phyloP scores from a whole-genome alignment of 2,113 vertebrate genomes.

The Nestor notabilis region DNA sequence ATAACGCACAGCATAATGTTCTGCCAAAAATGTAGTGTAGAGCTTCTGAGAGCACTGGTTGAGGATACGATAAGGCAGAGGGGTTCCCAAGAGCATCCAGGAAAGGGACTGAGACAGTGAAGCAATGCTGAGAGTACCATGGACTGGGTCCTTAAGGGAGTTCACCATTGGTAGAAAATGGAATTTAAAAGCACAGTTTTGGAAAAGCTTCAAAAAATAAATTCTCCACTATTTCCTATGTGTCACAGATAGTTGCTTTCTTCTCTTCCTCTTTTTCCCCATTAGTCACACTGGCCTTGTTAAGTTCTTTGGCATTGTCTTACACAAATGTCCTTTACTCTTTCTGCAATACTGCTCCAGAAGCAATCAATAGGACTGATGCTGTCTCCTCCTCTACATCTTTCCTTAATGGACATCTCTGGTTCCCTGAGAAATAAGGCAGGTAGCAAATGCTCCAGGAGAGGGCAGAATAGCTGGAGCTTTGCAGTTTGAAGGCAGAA shows the following conservation, averaged over 20 bases:
- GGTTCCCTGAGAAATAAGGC: background rate
- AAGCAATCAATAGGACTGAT: slow-evolving; percentile 12
- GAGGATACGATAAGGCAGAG: background rate
- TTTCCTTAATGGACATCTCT: background rate
- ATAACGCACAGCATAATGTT: background rate
- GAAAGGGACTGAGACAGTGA: background rate
- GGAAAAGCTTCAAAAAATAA: slow-evolving; percentile 44
- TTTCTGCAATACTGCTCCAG: background rate
- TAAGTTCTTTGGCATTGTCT: slow-evolving; percentile 32
- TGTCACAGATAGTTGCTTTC: background rate
- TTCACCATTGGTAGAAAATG: background rate
- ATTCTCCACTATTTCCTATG: background rate
- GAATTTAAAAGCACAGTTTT: slow-evolving; percentile 16
- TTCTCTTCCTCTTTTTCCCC: background rate
- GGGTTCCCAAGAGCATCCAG: background rate
- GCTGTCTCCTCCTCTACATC: background rate
- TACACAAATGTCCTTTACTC: slow-evolving; percentile 27
- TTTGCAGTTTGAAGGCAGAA: background rate
- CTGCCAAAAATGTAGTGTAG: background rate
- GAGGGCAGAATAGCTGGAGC: background rate
- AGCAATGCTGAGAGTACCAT: background rate
- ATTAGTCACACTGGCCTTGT: slow-evolving; percentile 12
- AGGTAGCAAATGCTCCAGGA: background rate
- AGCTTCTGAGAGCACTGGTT: background rate
- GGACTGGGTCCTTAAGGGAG: slow-evolving; percentile 1